Conservation (phyloP, 2,888 invertebrate species). For the Apamea crenata region DNA sequence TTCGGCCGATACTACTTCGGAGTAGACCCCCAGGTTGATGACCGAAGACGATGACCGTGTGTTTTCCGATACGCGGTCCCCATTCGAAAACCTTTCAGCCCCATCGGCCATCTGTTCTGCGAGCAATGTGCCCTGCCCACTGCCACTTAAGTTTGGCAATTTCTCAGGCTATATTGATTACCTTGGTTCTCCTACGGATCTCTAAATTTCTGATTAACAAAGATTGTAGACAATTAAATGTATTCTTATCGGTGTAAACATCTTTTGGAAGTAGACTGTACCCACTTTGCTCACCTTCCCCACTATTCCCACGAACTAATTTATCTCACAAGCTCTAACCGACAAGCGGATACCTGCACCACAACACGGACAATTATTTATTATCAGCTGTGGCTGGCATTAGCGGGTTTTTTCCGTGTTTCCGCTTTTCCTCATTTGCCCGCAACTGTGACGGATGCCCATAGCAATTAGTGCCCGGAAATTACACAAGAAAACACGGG, state of each 20-base stretch:
- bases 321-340: constrained; percentile 29
- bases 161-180: too few relatives aligned
- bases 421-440: constrained; percentile 81
- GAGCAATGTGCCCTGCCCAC: too few relatives aligned
- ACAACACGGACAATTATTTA: constrained; percentile 73
- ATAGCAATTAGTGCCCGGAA: constrained; percentile 89
- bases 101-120: too few relatives aligned
- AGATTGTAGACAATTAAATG: neutral
- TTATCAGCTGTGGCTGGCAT: constrained; percentile 74
- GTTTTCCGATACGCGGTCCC: too few relatives aligned
- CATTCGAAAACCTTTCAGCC: too few relatives aligned
- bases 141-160: too few relatives aligned
- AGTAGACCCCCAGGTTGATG: too few relatives aligned
- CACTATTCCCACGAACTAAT: constrained; percentile 37
- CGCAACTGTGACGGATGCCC: constrained; percentile 86
- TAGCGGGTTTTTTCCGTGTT: constrained; percentile 64
- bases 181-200: too few relatives aligned
- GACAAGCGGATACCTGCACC: constrained; percentile 50
- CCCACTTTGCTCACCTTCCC: neutral
- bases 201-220: neutral
- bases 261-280: neutral
- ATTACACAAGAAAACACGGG: constrained; percentile 89
- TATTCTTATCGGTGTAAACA: neutral
- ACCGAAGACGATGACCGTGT: too few relatives aligned
- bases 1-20: too few relatives aligned